A percentile compares a stretch with the other conserved stretches of the same genome.
phyloP scores from a whole-genome alignment of 1,140 invertebrate genomes.

The Macrobrachium nipponense region DNA sequence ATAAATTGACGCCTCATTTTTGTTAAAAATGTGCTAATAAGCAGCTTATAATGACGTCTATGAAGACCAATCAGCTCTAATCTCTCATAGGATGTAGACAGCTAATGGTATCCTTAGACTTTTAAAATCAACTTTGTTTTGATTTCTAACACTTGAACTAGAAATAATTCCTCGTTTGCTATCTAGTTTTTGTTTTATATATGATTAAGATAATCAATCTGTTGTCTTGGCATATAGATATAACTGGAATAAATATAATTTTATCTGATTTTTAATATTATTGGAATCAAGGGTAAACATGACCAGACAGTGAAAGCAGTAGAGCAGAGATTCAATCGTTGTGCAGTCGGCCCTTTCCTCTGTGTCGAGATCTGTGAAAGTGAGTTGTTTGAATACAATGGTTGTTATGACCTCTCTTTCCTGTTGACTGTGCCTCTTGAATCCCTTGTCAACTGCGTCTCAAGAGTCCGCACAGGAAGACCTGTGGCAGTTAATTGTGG shows the following conservation, averaged over 20 bases:
- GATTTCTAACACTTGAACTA: no score
- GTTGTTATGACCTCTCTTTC: no score
- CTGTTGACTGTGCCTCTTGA: no score
- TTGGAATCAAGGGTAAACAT: constrained; percentile 50
- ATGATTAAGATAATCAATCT: no score
- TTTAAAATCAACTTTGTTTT: neutral
- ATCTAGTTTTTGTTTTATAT: no score
- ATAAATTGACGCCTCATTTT: neutral
- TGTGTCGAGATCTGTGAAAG: neutral
- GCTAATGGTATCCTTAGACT: neutral
- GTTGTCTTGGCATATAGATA: neutral
- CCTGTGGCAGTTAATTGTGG: no score
- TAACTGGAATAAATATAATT: neutral
- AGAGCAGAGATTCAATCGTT: neutral
- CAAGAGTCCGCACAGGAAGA: no score
- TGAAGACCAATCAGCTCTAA: constrained; percentile 17
- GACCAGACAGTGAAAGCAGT: constrained; percentile 35
- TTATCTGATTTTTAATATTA: neutral
- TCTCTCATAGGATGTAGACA: neutral
- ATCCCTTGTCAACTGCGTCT: no score
- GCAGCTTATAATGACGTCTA: constrained; percentile 8
- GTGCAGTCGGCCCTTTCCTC: neutral
- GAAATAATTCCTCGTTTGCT: no score
- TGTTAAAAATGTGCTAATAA: constrained; percentile 29
- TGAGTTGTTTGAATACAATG: neutral